Percentiles rank a stretch among this genome's conserved stretches.
Conservation (phyloP, 2,113 vertebrate genomes). For the Saimiri boliviensis region DNA sequence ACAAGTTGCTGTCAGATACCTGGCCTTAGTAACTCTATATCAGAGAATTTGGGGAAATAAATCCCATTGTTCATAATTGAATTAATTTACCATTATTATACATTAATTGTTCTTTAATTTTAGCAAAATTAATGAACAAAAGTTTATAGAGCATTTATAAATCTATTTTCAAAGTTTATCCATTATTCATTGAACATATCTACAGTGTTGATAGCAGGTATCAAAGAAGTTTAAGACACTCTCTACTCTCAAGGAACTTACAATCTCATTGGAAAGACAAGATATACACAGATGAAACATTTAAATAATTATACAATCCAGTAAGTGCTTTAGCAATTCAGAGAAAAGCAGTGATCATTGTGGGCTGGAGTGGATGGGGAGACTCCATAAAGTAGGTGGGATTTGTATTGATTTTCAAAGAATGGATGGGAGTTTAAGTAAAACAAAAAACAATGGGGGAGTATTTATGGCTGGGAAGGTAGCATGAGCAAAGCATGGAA, state of each 20-base stretch:
- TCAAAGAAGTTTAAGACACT: conserved; percentile 67
- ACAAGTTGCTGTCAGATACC: conserved; percentile 54
- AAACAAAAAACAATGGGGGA: neutral
- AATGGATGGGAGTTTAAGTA: neutral
- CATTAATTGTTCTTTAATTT: conserved; percentile 56
- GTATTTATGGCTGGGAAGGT: neutral
- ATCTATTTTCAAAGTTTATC: conserved; percentile 46
- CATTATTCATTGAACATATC: conserved; percentile 44
- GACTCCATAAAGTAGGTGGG: neutral
- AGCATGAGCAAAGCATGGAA: neutral
- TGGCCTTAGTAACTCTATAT: conserved; percentile 51
- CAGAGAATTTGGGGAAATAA: conserved; percentile 41
- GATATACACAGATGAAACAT: conserved; percentile 59
- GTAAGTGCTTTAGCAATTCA: conserved; percentile 62
- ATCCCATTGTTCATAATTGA: neutral
- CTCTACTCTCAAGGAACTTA: conserved; percentile 51
- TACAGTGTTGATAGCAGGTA: conserved; percentile 56
- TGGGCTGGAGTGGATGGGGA: neutral
- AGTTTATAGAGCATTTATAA: conserved; percentile 28
- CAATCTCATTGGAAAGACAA: conserved; percentile 62
- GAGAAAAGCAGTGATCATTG: neutral
- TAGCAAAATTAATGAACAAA: conserved; percentile 64
- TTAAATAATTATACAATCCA: conserved; percentile 39
- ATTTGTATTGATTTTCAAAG: conserved; percentile 21
- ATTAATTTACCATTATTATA: neutral